phyloP scores from a whole-genome alignment of 37 sponge, comb jelly and placozoan species.

The Geodia barretti region DNA sequence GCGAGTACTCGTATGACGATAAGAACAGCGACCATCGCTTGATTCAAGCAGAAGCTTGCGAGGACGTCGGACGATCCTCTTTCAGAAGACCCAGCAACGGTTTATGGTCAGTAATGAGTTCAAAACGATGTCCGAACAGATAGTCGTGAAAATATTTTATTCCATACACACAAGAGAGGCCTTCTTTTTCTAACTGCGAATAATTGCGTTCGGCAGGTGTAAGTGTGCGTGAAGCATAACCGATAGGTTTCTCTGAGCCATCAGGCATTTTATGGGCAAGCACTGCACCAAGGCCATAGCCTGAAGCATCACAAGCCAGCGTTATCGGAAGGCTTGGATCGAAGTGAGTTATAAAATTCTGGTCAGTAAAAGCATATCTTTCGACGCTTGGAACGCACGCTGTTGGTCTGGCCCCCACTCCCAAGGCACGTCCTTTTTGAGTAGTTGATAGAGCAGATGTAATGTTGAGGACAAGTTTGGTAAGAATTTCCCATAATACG shows the following conservation, averaged over 20 bases:
- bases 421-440: not conserved
- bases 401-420: conserved; percentile 8
- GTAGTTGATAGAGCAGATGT: conserved; percentile 13
- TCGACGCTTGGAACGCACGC: conserved; percentile 2
- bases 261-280: not conserved
- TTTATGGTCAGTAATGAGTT: not conserved
- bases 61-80: not conserved
- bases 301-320: too few relatives aligned
- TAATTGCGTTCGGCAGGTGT: not conserved
- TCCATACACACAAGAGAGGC: not conserved
- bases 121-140: not conserved
- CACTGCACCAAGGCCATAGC: too few relatives aligned
- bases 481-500: conserved; percentile 31
- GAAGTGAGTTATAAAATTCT: conserved; percentile 17
- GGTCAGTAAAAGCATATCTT: not conserved
- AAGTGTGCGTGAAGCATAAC: not conserved
- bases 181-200: too few relatives aligned
- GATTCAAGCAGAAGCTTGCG: conserved; percentile 35
- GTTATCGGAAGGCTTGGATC: conserved; percentile 12
- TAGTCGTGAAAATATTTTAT: not conserved
- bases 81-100: conserved; percentile 20
- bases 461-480: conserved; percentile 18
- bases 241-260: not conserved
- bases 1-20: conserved; percentile 15
- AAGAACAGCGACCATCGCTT: conserved; percentile 24